Percentiles rank a stretch among this genome's conserved stretches.
Conservation (phyloP, 2,888 invertebrate genomes). For the Rhingia campestris region DNA sequence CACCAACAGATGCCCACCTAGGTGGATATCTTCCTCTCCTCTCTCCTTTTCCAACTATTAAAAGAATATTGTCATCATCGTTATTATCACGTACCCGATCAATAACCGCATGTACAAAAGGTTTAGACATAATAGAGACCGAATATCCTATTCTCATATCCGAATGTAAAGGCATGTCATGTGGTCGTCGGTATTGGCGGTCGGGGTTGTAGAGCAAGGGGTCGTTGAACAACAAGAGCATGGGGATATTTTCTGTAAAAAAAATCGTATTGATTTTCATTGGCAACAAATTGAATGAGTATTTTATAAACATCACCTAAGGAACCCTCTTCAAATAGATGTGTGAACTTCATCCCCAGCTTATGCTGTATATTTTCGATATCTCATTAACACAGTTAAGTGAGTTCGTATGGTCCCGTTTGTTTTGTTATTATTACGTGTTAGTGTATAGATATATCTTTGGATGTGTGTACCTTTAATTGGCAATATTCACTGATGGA, state of each 20-base stretch:
- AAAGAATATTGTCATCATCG: constrained; percentile 68
- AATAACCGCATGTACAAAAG: constrained; percentile 65
- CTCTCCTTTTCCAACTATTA: constrained; percentile 49
- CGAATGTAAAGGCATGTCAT: constrained; percentile 26
- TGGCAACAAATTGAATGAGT: constrained; percentile 49
- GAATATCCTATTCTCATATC: constrained; percentile 36
- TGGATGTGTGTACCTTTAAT: constrained; percentile 53
- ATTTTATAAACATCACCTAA: constrained; percentile 55
- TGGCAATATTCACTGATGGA: constrained; percentile 51
- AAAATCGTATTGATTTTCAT: constrained; percentile 60
- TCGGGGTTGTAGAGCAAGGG: neutral
- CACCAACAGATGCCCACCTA: constrained; percentile 39
- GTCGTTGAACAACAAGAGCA: constrained; percentile 17
- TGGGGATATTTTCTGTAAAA: constrained; percentile 38
- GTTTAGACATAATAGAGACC: constrained; percentile 41
- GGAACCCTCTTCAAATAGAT: constrained; percentile 30
- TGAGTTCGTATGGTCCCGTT: constrained; percentile 27
- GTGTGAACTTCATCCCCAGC: constrained; percentile 27
- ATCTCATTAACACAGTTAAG: constrained; percentile 55
- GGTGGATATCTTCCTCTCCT: constrained; percentile 20
- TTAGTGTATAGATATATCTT: constrained; percentile 16
- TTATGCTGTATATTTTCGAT: constrained; percentile 24
- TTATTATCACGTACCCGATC: constrained; percentile 67
- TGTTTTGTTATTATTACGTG: neutral
- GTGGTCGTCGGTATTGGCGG: constrained; percentile 3